Base-by-base conservation (phyloP, 2,888 invertebrate species). In the Meghimatium bilineatum region DNA sequence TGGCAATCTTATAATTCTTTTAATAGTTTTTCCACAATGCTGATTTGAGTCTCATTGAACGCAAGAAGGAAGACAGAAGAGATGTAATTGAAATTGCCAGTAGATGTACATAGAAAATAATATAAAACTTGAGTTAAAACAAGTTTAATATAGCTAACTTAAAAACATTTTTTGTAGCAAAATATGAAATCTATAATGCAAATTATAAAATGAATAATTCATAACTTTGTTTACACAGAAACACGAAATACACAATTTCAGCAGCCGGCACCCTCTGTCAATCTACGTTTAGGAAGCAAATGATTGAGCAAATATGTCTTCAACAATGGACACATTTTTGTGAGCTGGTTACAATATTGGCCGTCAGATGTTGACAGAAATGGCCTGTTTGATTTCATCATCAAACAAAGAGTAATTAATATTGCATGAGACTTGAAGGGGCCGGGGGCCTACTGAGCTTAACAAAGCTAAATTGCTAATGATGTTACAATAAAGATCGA, bases 391-490 rank as follows among this genome's bases (percentile, higher is more conserved):
- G 72, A 72, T 44, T 72, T n/a, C 72, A n/a, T 44, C 72, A 6
- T 38, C 72, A 72, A 72, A 72, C 72, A 72, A 72, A 72, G 44
- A 72, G 72, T 72, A 72, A 72, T 72, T 72, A 72, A 72, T 44
- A 72, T 72, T 72, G 44, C 72, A 72, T 72, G 38, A 72, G 72
- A 72, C 49, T 49, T 44, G 26, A 72, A 72, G 2, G 44, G 36
- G 44, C n/a, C 6, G 49, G 26, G 23, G n/a, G 72, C 44, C 12
- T 72, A 44, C 72, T 72, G 72, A n/a, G 8, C 44, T 29, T 49
- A 29, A 72, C 44, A 34, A n/a, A 36, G 49, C 72, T 20, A 49
- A 38, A 72, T 72, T 44, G 72, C 72, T 72, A 72, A 72, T 72
- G 72, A 49, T 29, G 44, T 26, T 29, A 44, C 49, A 72, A 49